Conservation (phyloP, 2,888 invertebrate species). For the Zaprionus bogoriensis region DNA sequence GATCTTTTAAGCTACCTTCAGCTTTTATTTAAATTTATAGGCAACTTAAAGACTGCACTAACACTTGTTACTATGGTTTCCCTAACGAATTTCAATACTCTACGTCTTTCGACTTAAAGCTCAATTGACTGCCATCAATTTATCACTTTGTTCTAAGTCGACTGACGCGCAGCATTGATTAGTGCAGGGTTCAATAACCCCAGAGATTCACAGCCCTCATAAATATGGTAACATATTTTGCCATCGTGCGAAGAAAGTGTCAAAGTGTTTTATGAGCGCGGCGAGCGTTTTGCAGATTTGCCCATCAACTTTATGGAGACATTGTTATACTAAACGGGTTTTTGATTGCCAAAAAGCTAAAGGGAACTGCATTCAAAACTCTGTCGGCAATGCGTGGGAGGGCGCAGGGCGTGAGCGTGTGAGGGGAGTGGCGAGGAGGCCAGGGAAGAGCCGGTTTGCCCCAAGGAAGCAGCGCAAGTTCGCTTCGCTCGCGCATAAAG, state of each 20-base stretch:
- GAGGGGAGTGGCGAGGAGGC: neutral
- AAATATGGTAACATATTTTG: constrained; percentile 20
- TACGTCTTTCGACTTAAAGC: no score
- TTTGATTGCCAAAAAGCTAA: constrained; percentile 47
- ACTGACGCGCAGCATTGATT: constrained; percentile 14
- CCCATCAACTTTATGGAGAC: constrained; percentile 28
- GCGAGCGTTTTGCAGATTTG: constrained; percentile 51
- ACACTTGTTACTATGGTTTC: no score
- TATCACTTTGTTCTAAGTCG: neutral
- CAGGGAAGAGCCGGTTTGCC: constrained; percentile 26
- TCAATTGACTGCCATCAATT: neutral
- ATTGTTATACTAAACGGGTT: constrained; percentile 65
- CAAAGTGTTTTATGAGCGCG: constrained; percentile 46
- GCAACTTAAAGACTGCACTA: no score
- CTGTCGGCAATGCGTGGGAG: no score
- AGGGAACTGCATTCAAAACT: constrained; percentile 34
- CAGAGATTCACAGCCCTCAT: constrained; percentile 29
- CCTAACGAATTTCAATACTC: no score
- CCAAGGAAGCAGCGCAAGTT: constrained; percentile 27
- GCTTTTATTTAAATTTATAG: no score
- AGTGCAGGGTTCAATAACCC: constrained; percentile 59
- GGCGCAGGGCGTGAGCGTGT: no score
- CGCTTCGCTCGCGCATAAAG: constrained; percentile 10
- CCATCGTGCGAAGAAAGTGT: constrained; percentile 58
- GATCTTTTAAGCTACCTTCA: no score